Evolutionary conservation across 2,797 vertebrate species (phyloP), one percentile per base, ranked within the genome.

Genomic region (Jordanella pulchra): DNA sequence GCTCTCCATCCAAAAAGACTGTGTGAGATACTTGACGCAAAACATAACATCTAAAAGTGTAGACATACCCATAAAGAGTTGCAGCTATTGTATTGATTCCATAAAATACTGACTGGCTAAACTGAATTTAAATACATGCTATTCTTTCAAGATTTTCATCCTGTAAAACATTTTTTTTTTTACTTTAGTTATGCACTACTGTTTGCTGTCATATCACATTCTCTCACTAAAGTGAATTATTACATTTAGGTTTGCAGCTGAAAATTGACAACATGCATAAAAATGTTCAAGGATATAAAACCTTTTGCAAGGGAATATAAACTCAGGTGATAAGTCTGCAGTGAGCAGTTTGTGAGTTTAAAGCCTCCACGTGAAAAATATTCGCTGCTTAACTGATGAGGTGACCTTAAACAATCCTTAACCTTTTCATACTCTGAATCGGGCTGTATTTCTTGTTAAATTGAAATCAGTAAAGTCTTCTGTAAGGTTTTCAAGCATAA

Each of bases 341-440:
- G 55, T 17, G 67, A 77, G 44, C 48, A 39, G 56, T 0, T 66
- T 17, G 27, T 12, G 73, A 47, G 68, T 60, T 17, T 54, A 61
- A 70, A 75, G 51, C 72, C 12, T 85, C 71, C 28, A 7, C 42
- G 39, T 60, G 61, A 23, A 42, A 63, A 32, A 32, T 48, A 0
- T 45, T 32, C 64, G 71, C 14, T 35, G 72, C 71, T 42, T 47
- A 56, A 82, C 81, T 73, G 75, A 86, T 76, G 2, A 14, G 3
- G 25, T 76, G 69, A 84, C 70, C 73, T 84, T 76, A 69, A 80
- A 70, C 32, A 69, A 73, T 65, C 73, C 68, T 75, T 65, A 75
- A 70, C 67, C 73, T 75, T 69, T 63, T 69, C 23, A 6, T 44
- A n/a, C 42, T 45, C 18, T 39, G 39, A 18, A 12, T 63, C 35